phyloP scores from a whole-genome alignment of 1,140 invertebrate species.

The Melipona quadrifasciata region DNA sequence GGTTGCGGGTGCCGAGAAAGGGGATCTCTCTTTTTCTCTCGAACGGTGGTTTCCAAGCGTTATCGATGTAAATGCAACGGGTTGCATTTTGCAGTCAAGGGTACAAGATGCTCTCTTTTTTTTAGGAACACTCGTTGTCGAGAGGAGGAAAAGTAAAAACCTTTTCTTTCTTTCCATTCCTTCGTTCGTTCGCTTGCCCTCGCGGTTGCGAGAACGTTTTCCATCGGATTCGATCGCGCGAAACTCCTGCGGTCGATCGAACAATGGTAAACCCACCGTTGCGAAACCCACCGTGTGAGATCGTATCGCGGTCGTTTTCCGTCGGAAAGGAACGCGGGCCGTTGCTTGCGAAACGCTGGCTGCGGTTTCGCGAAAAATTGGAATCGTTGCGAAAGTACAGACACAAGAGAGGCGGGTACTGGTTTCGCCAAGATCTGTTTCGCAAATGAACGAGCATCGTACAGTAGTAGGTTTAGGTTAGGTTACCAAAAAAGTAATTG shows the following conservation, averaged over 20 bases:
- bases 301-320: neutral
- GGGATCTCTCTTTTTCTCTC: neutral
- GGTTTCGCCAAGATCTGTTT: too few relatives aligned
- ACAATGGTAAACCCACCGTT: slow-evolving; percentile 9
- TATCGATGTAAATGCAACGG: slow-evolving; percentile 24
- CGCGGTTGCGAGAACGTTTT: neutral
- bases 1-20: neutral
- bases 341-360: neutral
- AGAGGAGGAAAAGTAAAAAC: neutral
- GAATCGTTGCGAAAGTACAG: neutral
- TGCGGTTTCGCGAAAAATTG: neutral
- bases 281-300: neutral
- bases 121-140: neutral
- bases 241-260: neutral
- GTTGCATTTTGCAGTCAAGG: neutral
- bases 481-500: too few relatives aligned
- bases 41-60: neutral
- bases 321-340: neutral
- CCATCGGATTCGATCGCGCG: neutral
- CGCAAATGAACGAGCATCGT: too few relatives aligned
- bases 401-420: too few relatives aligned
- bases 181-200: neutral
- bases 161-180: neutral
- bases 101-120: neutral
- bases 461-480: neutral